These are phyloP conservation scores for Desmophyllum pertusum DNA, from an alignment of 92 coral and sea anemone species.

Conservation along the genomic window DNA sequence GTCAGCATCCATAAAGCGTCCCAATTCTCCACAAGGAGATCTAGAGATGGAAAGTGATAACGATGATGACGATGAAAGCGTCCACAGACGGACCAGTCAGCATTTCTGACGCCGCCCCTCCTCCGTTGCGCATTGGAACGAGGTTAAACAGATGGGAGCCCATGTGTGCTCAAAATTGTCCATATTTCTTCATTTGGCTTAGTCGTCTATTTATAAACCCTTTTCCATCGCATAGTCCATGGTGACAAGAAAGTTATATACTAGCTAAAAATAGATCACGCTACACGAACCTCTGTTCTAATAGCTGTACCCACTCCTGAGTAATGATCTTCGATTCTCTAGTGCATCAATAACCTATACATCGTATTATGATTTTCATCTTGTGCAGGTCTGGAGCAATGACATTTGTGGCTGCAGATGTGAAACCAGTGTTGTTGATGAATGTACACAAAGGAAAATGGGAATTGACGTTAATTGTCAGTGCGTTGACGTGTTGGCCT, in stretches of 20 bases:
- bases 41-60: not conserved
- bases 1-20: no score
- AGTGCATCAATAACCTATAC: not conserved
- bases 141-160: no score
- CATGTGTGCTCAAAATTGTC: no score
- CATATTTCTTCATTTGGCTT: no score
- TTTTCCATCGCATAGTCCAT: no score
- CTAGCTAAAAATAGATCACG: not conserved
- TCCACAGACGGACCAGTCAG: no score
- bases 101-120: no score
- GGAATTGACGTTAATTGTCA: conserved; percentile 37
- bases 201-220: no score
- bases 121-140: no score
- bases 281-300: not conserved
- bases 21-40: no score
- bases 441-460: conserved; percentile 4
- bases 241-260: no score
- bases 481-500: conserved; percentile 36
- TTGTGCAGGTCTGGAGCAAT: conserved; percentile 37
- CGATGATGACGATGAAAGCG: no score
- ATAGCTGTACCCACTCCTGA: not conserved
- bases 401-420: conserved; percentile 41
- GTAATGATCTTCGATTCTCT: not conserved
- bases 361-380: not conserved
- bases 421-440: conserved; percentile 2